Evolutionary conservation across 2,797 vertebrate species (phyloP).

Genomic region (Natrix natrix): DNA sequence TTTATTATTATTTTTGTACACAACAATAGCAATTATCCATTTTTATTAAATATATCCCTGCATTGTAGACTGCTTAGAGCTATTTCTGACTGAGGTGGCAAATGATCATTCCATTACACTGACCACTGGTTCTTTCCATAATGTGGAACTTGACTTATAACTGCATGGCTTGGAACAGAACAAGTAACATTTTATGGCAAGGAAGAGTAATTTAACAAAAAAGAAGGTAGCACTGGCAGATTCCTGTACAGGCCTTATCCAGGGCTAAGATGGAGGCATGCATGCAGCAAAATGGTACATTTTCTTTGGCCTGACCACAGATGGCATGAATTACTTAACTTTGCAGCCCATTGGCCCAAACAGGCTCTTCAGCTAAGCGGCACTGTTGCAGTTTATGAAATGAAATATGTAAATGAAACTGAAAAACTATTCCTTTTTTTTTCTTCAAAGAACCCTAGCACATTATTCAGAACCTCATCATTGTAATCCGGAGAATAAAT

Average conservation of each 20-base stretch:
- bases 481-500: slow-evolving; percentile 68
- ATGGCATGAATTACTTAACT: not conserved
- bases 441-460: slow-evolving; percentile 52
- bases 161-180: not conserved
- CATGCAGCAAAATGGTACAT: not conserved
- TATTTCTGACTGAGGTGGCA: not conserved
- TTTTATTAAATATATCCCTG: not conserved
- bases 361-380: not conserved
- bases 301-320: not conserved
- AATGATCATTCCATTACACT: not conserved
- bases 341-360: slow-evolving; percentile 4
- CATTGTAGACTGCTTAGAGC: not conserved
- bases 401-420: slow-evolving; percentile 54
- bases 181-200: not conserved
- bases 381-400: slow-evolving; percentile 15
- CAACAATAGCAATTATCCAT: not conserved
- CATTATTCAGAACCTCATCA: slow-evolving; percentile 57
- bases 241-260: too few species aligned
- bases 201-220: not conserved
- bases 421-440: slow-evolving; percentile 15
- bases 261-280: not conserved
- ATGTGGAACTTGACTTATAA: not conserved
- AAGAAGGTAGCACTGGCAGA: not conserved
- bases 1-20: not conserved
- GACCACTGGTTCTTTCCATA: not conserved